A percentile compares a stretch with the other conserved stretches of the same genome.
Conservation (phyloP, 2,888 invertebrate genomes). For the Uloborus plumipes region DNA sequence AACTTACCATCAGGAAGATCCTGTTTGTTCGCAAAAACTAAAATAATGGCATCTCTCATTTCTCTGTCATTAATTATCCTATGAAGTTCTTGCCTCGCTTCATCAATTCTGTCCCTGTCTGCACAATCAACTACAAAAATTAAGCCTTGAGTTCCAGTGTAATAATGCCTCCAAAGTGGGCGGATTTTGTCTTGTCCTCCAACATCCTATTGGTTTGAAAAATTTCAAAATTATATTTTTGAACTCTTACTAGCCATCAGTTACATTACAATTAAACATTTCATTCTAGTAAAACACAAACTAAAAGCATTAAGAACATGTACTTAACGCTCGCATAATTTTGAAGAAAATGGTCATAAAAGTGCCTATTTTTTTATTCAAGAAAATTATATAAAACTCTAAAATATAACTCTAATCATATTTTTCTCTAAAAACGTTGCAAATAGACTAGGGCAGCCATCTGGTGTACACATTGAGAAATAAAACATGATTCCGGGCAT, state of each 20-base stretch:
- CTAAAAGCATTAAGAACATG: neutral
- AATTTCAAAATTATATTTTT: neutral
- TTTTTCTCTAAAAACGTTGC: too few relatives aligned
- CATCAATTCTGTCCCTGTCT: constrained; percentile 98
- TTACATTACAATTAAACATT: neutral
- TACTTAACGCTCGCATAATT: too few relatives aligned
- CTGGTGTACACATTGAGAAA: too few relatives aligned
- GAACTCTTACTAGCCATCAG: neutral
- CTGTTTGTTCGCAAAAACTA: constrained; percentile 99
- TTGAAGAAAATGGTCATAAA: too few relatives aligned
- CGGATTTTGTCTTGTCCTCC: constrained; percentile 99
- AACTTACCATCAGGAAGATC: constrained; percentile 93
- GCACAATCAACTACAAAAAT: constrained; percentile 99
- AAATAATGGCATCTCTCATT: constrained; percentile 99
- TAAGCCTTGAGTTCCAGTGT: constrained; percentile 95
- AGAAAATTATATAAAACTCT: too few relatives aligned
- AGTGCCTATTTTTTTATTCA: too few relatives aligned
- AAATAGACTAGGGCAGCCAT: too few relatives aligned
- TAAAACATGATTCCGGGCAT: too few relatives aligned
- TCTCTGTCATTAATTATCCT: constrained; percentile 99
- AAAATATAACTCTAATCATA: too few relatives aligned
- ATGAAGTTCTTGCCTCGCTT: constrained; percentile 97
- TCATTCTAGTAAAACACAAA: neutral
- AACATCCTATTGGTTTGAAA: constrained; percentile 80
- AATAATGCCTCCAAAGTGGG: constrained; percentile 99